Evolutionary conservation across 2,113 vertebrate genomes (phyloP).

Genomic region (Sorex araneus): DNA sequence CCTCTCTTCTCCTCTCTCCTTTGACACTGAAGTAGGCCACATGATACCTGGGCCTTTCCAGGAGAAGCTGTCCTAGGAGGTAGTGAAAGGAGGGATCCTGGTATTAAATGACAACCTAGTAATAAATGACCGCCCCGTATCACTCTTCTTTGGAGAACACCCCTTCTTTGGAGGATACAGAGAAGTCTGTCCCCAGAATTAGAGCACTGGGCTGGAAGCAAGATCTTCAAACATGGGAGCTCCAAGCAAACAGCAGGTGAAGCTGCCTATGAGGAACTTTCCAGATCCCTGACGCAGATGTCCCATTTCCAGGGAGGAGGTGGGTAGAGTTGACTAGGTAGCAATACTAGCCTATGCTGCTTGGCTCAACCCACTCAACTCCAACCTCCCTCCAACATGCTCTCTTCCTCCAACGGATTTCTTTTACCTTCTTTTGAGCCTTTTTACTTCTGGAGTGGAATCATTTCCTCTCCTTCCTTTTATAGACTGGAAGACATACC

Average conservation of each 20-base stretch:
- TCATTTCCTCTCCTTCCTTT: not conserved
- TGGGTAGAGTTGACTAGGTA: accelerated
- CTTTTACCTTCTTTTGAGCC: not conserved
- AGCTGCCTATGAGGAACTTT: not conserved
- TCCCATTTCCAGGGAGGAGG: not conserved
- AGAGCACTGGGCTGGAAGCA: not conserved
- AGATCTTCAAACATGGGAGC: not conserved
- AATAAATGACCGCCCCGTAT: not conserved
- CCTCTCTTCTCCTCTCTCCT: not conserved
- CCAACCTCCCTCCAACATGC: not conserved
- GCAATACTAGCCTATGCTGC: accelerated
- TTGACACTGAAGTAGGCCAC: not conserved
- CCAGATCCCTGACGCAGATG: not conserved
- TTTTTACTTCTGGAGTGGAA: not conserved
- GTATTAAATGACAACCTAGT: not conserved
- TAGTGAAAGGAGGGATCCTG: not conserved
- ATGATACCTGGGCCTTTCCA: not conserved
- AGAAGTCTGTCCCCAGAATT: not conserved
- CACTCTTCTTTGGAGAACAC: not conserved
- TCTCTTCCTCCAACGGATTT: not conserved
- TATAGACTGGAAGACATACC: not conserved
- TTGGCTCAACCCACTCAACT: not conserved
- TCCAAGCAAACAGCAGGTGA: not conserved
- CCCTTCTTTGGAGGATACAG: too few relatives aligned
- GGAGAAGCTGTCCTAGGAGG: not conserved